Conservation (phyloP, 2,888 invertebrate species). For the Julus scandinavius region DNA sequence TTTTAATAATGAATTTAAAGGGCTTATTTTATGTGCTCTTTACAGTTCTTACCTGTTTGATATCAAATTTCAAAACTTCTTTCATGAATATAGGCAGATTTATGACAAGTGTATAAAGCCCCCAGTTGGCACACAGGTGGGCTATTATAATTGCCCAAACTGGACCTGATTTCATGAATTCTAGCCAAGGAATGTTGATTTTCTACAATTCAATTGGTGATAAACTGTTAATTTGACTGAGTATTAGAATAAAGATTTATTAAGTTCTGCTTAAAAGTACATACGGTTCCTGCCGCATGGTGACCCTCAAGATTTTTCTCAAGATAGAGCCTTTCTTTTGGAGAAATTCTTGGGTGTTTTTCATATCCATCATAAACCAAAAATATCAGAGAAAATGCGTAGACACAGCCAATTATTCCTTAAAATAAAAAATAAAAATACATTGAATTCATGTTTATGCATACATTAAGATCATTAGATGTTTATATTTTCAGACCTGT, state of each 20-base stretch:
- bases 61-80: conserved; percentile 67
- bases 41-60: conserved; percentile 64
- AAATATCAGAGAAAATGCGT: conserved; percentile 67
- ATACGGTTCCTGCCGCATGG: conserved; percentile 52
- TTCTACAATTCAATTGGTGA: conserved; percentile 60
- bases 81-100: conserved; percentile 67
- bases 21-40: not conserved
- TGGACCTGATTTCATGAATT: conserved; percentile 67
- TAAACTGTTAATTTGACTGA: not conserved
- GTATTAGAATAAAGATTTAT: not conserved
- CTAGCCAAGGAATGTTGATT: conserved; percentile 67
- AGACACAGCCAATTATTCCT: conserved; percentile 67
- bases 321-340: conserved; percentile 65
- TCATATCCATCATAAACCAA: conserved; percentile 70
- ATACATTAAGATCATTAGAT: not conserved
- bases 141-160: conserved; percentile 68
- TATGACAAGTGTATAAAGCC: conserved; percentile 65
- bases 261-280: not conserved
- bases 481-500: conserved; percentile 65
- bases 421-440: conserved; percentile 54
- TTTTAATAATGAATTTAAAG: not conserved
- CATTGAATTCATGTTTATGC: not conserved
- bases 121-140: conserved; percentile 65
- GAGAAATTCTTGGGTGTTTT: conserved; percentile 70
- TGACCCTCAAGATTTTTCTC: conserved; percentile 57